Evolutionary conservation across 2,113 vertebrate genomes (phyloP).

Genomic region (Poeciliopsis retropinna): DNA sequence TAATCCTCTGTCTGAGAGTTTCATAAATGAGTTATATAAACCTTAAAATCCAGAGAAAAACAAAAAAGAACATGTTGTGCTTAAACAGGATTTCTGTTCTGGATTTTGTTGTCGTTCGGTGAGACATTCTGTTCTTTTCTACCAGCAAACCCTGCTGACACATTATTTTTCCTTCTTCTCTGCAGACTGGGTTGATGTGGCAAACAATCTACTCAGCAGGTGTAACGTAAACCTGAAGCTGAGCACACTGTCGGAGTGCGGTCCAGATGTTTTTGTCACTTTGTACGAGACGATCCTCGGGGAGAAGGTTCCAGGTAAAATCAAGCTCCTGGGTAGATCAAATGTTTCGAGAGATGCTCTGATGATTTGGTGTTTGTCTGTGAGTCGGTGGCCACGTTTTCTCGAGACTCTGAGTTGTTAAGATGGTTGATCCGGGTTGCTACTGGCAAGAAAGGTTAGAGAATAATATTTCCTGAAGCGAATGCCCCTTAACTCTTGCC

Average conservation of each 20-base stretch:
- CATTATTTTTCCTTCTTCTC: conserved; percentile 9
- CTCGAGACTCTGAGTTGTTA: background rate
- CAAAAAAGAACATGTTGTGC: too few relatives aligned
- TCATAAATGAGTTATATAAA: background rate
- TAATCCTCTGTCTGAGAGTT: background rate
- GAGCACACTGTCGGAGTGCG: conserved; percentile 86
- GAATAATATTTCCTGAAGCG: background rate
- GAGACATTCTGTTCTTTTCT: background rate
- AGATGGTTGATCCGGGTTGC: background rate
- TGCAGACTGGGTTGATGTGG: conserved; percentile 89
- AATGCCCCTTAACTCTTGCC: background rate
- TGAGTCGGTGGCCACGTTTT: background rate
- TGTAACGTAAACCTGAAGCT: conserved; percentile 85
- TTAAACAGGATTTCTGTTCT: background rate
- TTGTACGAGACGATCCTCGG: conserved; percentile 91
- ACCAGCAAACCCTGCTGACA: background rate
- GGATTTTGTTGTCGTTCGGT: background rate
- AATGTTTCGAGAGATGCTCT: background rate
- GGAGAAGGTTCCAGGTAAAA: conserved; percentile 94
- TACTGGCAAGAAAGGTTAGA: background rate
- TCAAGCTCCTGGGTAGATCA: background rate
- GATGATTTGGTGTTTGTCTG: background rate
- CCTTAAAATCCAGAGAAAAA: background rate
- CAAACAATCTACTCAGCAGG: conserved; percentile 89
- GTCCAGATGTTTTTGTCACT: conserved; percentile 85